Evolutionary conservation across 2,113 vertebrate species (phyloP), one percentile per base, ranked within the genome.

Genomic region (Hydrolagus affinis): DNA sequence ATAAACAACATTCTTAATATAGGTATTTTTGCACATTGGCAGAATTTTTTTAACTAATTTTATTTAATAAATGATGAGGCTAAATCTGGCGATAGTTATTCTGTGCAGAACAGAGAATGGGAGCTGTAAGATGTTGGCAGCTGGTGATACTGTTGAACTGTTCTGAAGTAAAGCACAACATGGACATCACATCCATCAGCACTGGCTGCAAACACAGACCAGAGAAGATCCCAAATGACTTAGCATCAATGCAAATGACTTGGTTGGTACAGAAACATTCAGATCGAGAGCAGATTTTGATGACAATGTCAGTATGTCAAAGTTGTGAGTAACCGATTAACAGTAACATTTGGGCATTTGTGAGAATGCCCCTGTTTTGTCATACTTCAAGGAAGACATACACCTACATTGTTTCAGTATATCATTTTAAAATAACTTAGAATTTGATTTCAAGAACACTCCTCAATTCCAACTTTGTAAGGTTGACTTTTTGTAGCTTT

Each of bases 121-220:
- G 8, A 62, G 23, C 23, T 28, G n/a, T 62, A 60, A 23, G 11
- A 78, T 11, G 57, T 78, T 23, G n/a, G 11, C n/a, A 60, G 75
- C 57, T 78, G 75, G 72, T 78, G 57, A 25, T 57, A 56, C n/a
- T 75, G 30, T 69, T 69, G 25, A 74, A 74, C 15, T 44, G 73
- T 9, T 11, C 70, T 25, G 19, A 75, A 32, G 15, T 66, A 57
- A 32, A 75, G 56, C 56, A 56, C 32, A 75, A 11, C 14, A 32
- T 56, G 30, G 73, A 10, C 17, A 56, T 25, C 57, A 60, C 75
- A 78, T 25, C 2, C 75, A 10, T 78, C 60, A 21, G 4, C 30
- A 60, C 11, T 57, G 44, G n/a, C 60, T 78, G n/a, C 56, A 78
- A 21, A n/a, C 11, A 25, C n/a, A 2, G 7, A 0, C 57, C 14